These are phyloP conservation scores for Neopelma chrysocephalum DNA, from an alignment of 2,797 vertebrate species.

Conservation along the genomic window DNA sequence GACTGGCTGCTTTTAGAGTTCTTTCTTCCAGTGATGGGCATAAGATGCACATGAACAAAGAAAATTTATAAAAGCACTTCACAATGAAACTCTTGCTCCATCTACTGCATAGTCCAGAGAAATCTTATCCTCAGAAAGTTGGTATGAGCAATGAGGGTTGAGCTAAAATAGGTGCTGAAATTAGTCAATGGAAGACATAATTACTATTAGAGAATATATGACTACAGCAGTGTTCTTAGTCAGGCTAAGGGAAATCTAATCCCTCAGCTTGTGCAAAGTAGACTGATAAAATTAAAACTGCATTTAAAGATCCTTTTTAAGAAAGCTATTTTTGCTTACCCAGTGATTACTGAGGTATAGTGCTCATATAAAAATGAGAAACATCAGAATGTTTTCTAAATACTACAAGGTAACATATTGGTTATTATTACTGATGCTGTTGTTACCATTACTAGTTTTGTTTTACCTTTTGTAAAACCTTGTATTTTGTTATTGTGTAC, in stretches of 20 bases:
- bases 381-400: neutral
- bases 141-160: neutral
- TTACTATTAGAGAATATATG: neutral
- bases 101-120: conserved; percentile 42
- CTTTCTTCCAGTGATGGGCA: neutral
- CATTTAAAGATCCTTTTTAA: neutral
- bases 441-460: neutral
- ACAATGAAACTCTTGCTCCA: conserved; percentile 49
- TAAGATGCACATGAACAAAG: conserved; percentile 13
- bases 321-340: neutral
- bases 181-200: neutral
- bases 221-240: neutral
- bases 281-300: neutral
- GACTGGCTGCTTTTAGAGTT: neutral
- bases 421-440: neutral
- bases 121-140: neutral
- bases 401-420: neutral
- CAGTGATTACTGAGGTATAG: neutral
- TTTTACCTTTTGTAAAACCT: neutral
- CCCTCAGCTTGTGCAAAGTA: neutral
- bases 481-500: neutral
- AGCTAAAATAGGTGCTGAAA: neutral
- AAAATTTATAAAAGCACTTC: neutral
- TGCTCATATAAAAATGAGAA: neutral
- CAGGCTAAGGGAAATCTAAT: neutral